These are phyloP conservation scores for Falco berigora DNA, from an alignment of 2,797 vertebrate species.

Conservation along the genomic window DNA sequence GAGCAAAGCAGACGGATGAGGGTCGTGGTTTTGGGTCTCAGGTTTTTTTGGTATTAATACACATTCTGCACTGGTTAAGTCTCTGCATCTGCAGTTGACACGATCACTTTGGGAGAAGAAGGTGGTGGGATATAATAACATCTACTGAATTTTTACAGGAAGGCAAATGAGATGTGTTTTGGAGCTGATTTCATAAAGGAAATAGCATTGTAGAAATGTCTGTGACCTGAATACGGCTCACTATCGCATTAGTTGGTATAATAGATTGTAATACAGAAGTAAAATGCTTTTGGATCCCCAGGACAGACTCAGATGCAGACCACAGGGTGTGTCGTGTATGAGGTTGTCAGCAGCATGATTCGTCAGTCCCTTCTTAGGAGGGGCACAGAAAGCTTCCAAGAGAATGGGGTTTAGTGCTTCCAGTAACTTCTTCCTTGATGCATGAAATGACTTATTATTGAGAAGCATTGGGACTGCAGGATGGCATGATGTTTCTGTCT, in stretches of 20 bases:
- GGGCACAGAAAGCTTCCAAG: not conserved
- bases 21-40: not conserved
- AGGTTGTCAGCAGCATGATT: not conserved
- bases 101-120: not conserved
- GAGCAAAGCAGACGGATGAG: not conserved
- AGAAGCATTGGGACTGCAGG: not conserved
- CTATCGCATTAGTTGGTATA: not conserved
- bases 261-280: not conserved
- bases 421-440: slow-evolving; percentile 33
- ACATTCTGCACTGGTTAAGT: not conserved
- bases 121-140: not conserved
- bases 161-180: not conserved
- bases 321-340: not conserved
- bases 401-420: slow-evolving; percentile 5
- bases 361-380: not conserved
- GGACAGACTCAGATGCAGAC: not conserved
- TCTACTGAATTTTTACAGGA: not conserved
- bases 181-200: not conserved
- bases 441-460: not conserved
- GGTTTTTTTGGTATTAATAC: not conserved
- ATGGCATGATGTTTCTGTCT: not conserved
- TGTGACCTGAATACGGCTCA: not conserved
- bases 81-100: accelerated
- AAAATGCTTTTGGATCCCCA: not conserved
- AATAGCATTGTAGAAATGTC: not conserved